A percentile compares a stretch with the other conserved stretches of the same genome.
These are phyloP conservation scores for Bradysia coprophila DNA, from an alignment of 1,140 invertebrate species.

Conservation along the genomic window DNA sequence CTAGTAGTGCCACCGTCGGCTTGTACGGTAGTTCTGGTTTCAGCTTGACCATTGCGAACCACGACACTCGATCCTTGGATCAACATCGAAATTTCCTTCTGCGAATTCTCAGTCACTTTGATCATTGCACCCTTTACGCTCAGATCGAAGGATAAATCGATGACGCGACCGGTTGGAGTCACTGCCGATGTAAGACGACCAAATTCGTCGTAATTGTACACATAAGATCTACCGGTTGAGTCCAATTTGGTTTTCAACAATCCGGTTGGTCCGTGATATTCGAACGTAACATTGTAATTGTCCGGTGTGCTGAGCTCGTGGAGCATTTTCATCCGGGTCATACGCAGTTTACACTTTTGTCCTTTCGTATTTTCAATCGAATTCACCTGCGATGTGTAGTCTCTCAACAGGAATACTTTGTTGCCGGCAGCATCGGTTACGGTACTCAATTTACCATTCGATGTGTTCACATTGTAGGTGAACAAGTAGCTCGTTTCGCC, in stretches of 20 bases:
- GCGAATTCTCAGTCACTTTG: constrained; percentile 62
- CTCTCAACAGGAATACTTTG: constrained; percentile 73
- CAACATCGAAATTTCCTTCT: constrained; percentile 61
- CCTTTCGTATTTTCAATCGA: constrained; percentile 89
- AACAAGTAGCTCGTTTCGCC: constrained; percentile 83
- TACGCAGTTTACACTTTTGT: constrained; percentile 73
- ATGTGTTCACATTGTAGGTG: constrained; percentile 91
- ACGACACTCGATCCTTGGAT: constrained; percentile 75
- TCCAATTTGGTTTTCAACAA: constrained; percentile 75
- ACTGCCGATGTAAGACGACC: constrained; percentile 77
- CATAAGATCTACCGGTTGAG: constrained; percentile 76
- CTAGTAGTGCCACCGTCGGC: constrained; percentile 63
- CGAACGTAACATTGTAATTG: constrained; percentile 82
- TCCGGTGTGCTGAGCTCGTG: constrained; percentile 77
- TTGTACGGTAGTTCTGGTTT: constrained; percentile 59
- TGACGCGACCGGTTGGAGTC: constrained; percentile 79
- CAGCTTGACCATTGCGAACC: constrained; percentile 59
- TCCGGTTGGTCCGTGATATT: constrained; percentile 78
- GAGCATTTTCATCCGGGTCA: constrained; percentile 76
- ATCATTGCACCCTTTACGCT: constrained; percentile 77
- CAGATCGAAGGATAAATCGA: constrained; percentile 68
- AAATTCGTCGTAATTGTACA: constrained; percentile 92
- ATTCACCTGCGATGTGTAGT: constrained; percentile 76
- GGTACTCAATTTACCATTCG: constrained; percentile 81
- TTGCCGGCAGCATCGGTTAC: constrained; percentile 88